Conservation (phyloP, 2,888 invertebrate species). For the Crioceris asparagi region DNA sequence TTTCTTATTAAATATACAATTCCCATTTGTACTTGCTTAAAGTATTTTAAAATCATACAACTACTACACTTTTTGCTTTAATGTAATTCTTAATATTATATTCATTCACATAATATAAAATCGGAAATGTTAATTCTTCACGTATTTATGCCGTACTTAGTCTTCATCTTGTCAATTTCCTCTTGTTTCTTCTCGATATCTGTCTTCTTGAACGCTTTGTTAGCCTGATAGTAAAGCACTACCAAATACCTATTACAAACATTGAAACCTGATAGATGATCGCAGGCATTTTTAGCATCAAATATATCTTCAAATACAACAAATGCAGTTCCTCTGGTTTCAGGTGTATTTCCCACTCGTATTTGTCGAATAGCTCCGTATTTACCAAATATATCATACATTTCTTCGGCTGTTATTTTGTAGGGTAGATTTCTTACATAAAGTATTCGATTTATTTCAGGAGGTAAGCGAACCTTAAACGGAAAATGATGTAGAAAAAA, state of each 20-base stretch:
- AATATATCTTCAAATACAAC: conserved; percentile 99
- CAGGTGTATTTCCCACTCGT: conserved; percentile 93
- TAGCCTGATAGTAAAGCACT: conserved; percentile 96
- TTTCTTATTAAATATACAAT: too few species aligned
- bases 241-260: conserved; percentile 98
- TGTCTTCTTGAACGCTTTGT: conserved; percentile 90
- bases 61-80: too few species aligned
- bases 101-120: too few species aligned
- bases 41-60: too few species aligned
- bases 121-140: too few species aligned
- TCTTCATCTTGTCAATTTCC: conserved; percentile 89
- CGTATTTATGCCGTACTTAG: conserved; percentile 72
- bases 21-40: too few species aligned
- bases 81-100: too few species aligned
- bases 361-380: conserved; percentile 99
- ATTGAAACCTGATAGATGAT: conserved; percentile 97
- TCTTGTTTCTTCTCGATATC: conserved; percentile 94
- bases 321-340: conserved; percentile 97
- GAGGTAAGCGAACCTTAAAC: conserved; percentile 88
- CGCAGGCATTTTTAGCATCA: conserved; percentile 99
- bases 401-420: conserved; percentile 99
- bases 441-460: conserved; percentile 94
- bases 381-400: conserved; percentile 99
- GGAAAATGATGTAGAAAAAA: conserved; percentile 2
- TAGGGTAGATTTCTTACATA: conserved; percentile 97